Evolutionary conservation across 92 coral and sea anemone genomes (phyloP).

Genomic region (Zoanthus sansibaricus): DNA sequence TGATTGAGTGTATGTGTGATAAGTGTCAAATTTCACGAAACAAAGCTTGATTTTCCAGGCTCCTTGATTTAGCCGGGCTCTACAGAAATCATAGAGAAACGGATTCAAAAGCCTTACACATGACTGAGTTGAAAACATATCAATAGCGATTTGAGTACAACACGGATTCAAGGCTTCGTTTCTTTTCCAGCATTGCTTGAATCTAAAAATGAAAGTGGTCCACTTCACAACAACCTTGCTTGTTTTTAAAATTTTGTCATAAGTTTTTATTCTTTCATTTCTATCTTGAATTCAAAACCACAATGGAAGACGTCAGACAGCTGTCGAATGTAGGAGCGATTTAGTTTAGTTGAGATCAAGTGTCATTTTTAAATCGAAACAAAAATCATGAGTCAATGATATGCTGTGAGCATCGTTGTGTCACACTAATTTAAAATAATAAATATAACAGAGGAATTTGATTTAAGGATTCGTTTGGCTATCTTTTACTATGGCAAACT

Average conservation of each 20-base stretch:
- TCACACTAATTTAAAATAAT: slow-evolving; percentile 2
- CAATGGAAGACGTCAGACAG: slow-evolving; percentile 1
- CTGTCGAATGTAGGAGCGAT: background rate
- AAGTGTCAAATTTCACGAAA: slow-evolving; percentile 69
- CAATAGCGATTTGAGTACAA: background rate
- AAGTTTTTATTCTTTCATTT: background rate
- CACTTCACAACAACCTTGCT: background rate
- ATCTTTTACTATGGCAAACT: background rate
- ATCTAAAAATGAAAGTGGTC: background rate
- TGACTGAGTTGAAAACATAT: background rate
- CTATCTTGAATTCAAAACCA: background rate
- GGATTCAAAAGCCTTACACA: background rate
- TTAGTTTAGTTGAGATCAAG: slow-evolving; percentile 22
- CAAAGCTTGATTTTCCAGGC: slow-evolving; percentile 62
- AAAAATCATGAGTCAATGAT: slow-evolving; percentile 36
- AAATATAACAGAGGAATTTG: background rate
- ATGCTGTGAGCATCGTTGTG: background rate
- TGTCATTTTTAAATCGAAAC: slow-evolving; percentile 28
- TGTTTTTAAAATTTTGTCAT: background rate
- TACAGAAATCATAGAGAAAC: background rate
- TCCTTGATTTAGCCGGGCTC: slow-evolving; percentile 31
- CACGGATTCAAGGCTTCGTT: background rate
- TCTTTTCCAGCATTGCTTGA: too few species aligned
- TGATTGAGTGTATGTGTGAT: slow-evolving; percentile 80
- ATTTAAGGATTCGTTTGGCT: background rate